These are phyloP conservation scores for Coregonus ussuriensis DNA, from an alignment of 2,797 vertebrate species.

Conservation along the genomic window DNA sequence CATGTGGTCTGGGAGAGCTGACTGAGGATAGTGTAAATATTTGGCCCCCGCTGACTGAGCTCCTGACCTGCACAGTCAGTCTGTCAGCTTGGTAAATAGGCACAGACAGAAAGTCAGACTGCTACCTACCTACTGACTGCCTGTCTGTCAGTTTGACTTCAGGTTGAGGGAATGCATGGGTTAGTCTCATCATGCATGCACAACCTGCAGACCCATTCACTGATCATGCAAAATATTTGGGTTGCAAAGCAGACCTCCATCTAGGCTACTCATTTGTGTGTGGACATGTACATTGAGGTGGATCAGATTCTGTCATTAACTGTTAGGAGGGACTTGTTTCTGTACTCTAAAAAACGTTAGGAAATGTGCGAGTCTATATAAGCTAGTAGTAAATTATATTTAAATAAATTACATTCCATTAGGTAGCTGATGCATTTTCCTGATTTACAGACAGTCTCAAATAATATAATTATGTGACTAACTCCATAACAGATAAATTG, in stretches of 20 bases:
- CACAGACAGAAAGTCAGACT: not conserved
- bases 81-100: not conserved
- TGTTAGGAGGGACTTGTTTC: not conserved
- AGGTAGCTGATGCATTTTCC: constrained; percentile 25
- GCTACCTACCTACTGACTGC: not conserved
- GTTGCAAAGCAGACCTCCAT: not conserved
- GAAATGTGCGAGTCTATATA: too few species aligned
- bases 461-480: constrained; percentile 27
- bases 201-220: not conserved
- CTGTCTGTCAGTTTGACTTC: not conserved
- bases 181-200: not conserved
- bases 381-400: not conserved
- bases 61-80: not conserved
- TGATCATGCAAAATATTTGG: not conserved
- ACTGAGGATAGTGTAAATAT: constrained; percentile 35
- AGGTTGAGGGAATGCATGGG: not conserved
- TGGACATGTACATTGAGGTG: not conserved
- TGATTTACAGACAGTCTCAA: constrained; percentile 41
- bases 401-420: constrained; percentile 36
- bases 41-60: constrained; percentile 2
- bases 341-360: not conserved
- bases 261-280: not conserved
- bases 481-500: constrained; percentile 51
- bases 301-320: not conserved
- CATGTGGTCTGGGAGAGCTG: not conserved